Evolutionary conservation across 2,797 vertebrate species (phyloP), one percentile per base, ranked within the genome.

Genomic region (Peromyscus nudipes): DNA sequence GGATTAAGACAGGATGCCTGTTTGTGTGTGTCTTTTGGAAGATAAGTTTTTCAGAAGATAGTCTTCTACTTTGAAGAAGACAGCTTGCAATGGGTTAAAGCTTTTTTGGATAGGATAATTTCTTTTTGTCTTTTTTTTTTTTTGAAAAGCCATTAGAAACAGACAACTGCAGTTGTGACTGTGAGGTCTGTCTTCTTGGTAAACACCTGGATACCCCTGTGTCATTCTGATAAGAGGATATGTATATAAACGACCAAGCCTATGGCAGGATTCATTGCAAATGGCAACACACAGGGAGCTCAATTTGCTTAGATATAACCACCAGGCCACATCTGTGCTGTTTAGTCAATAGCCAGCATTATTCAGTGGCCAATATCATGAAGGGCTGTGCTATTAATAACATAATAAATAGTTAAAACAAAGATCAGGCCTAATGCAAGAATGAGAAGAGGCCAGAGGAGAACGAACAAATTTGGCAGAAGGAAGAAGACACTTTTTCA

Each of bases 401-500:
- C 16, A 43, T n/a, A 64, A 81, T 73, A 75, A 86, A 55, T 29
- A n/a, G 31, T 80, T 60, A 64, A 85, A 46, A n/a, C 27, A 86
- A 52, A 81, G 69, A 13, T 52, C 16, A 60, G 11, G 10, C 12
- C 17, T 40, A 71, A 55, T 31, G 16, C 73, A 84, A 67, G 49
- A 71, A 69, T 71, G 71, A 87, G 96, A 93, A 65, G 62, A 52
- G 31, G 43, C 16, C 34, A 88, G 52, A 97, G 27, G 52, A 76
- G 49, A 86, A 93, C 91, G 55, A 76, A 95, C 37, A 8, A 75
- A 88, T 94, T 94, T 86, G 27, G 49, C 65, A 94, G 67, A 93
- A 4, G 17, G 57, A 49, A 87, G 71, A 92, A 94, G 37, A 94
- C 73, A 95, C 77, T 94, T 95, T 52, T 52, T 96, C 60, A 8